Evolutionary conservation across 1,140 invertebrate genomes (phyloP).

Genomic region (Drosophila melanica): DNA sequence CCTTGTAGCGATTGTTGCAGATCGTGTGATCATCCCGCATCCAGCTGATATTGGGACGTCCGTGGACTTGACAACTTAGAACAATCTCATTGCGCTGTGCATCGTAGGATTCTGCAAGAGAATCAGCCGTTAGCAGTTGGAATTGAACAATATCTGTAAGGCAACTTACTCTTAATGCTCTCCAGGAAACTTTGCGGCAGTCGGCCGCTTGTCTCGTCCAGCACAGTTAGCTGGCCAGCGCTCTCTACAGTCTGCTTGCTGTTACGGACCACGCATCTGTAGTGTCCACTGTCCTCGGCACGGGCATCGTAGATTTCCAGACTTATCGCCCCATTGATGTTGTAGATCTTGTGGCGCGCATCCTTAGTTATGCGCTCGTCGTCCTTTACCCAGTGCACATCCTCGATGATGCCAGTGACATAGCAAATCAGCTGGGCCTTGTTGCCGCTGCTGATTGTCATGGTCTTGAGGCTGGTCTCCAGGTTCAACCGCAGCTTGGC

Average conservation of each 20-base stretch:
- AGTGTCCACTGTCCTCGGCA: conserved; percentile 73
- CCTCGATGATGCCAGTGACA: conserved; percentile 74
- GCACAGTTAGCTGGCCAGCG: conserved; percentile 87
- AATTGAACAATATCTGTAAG: rapidly evolving
- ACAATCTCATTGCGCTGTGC: conserved; percentile 85
- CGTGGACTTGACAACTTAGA: conserved; percentile 87
- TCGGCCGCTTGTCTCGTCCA: conserved; percentile 67
- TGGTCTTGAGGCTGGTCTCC: conserved; percentile 74
- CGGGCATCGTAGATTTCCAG: conserved; percentile 79
- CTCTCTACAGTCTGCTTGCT: conserved; percentile 86
- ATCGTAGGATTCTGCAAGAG: conserved; percentile 83
- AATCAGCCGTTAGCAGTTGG: neutral
- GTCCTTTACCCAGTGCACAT: conserved; percentile 77
- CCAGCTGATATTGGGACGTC: conserved; percentile 88
- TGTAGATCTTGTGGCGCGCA: conserved; percentile 77
- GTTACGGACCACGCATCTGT: conserved; percentile 87
- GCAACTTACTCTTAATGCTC: conserved; percentile 53
- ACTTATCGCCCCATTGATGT: conserved; percentile 79
- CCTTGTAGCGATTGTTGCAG: conserved; percentile 85
- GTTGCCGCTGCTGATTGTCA: conserved; percentile 76
- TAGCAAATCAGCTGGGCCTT: conserved; percentile 80
- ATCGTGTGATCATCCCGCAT: conserved; percentile 86
- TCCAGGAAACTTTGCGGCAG: conserved; percentile 68
- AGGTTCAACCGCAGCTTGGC: conserved; percentile 67
- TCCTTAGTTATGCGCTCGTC: conserved; percentile 72